phyloP scores from a whole-genome alignment of 2,888 invertebrate species.

The Xestoiulus laeticollis region DNA sequence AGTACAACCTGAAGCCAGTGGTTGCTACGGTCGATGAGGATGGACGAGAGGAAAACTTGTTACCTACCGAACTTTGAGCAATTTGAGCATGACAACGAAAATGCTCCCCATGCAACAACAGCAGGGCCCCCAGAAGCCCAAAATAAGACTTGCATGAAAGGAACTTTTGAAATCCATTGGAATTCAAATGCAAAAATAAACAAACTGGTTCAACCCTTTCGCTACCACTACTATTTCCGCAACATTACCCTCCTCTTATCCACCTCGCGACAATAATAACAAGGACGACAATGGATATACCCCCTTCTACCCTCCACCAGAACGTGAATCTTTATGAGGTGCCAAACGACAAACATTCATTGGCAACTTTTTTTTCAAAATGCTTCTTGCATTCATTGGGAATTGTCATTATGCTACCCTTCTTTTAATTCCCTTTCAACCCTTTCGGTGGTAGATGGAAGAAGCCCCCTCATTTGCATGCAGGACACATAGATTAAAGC shows the following conservation, averaged over 20 bases:
- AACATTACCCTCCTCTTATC: constrained; percentile 1
- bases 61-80: neutral
- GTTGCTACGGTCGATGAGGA: neutral
- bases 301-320: neutral
- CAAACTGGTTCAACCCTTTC: constrained; percentile 26
- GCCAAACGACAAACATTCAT: constrained; percentile 19
- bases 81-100: neutral
- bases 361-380: constrained; percentile 3
- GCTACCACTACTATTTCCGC: constrained; percentile 18
- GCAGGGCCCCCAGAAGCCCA: neutral
- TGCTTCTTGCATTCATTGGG: neutral
- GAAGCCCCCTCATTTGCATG: constrained; percentile 26
- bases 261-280: constrained; percentile 8
- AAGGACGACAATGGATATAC: neutral
- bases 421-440: constrained; percentile 19
- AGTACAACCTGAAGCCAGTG: neutral
- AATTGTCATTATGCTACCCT: constrained; percentile 26
- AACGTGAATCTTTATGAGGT: neutral
- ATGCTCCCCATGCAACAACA: too few relatives aligned
- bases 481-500: neutral
- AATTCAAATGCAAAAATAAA: neutral
- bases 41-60: neutral
- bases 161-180: neutral
- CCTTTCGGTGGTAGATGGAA: constrained; percentile 9
- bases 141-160: neutral